Evolutionary conservation across 1,140 invertebrate genomes (phyloP).

Genomic region (Camponotus vicinus): DNA sequence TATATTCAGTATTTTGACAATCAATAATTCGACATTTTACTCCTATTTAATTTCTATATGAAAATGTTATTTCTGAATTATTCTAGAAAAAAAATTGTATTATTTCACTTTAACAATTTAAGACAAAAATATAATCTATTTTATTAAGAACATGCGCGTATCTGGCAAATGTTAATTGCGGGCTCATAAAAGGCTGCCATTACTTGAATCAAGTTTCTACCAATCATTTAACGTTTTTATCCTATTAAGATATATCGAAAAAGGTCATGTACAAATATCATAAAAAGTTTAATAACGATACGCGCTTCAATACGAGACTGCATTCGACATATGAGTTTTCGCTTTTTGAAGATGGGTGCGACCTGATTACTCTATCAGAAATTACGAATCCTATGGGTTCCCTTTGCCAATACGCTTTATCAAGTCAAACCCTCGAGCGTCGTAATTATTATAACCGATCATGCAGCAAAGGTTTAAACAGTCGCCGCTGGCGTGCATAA

Average conservation of each 20-base stretch:
- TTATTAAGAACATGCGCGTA: neutral
- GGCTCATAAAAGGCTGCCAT: neutral
- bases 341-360: neutral
- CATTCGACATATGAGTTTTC: neutral
- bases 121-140: neutral
- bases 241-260: neutral
- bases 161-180: neutral
- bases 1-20: no score
- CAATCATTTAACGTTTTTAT: neutral
- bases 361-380: constrained; percentile 3
- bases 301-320: constrained; percentile 13
- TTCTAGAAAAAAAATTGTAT: no score
- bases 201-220: neutral
- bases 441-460: constrained; percentile 43
- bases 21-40: no score
- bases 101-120: neutral
- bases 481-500: constrained; percentile 28
- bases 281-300: neutral
- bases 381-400: constrained; percentile 13
- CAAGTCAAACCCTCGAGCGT: constrained; percentile 31
- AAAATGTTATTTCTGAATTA: no score
- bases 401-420: constrained; percentile 42
- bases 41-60: no score
- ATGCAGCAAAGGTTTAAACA: constrained; percentile 40
- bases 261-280: neutral